Evolutionary conservation across 2,888 invertebrate species (phyloP).

Genomic region (Omphaloscelis lunosa): DNA sequence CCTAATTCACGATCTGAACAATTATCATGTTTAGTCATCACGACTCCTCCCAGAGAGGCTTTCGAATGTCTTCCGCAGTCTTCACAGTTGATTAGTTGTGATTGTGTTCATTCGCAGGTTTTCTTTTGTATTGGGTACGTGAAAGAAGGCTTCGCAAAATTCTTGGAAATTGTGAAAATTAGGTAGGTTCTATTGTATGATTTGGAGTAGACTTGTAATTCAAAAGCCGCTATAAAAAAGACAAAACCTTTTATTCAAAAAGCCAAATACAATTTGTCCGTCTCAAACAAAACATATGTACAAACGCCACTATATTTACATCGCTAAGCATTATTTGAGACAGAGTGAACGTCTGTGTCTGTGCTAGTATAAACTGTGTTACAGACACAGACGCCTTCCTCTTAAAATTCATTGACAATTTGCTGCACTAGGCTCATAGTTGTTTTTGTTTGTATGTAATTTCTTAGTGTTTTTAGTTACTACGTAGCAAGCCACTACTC

Average conservation of each 20-base stretch:
- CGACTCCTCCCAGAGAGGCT: constrained; percentile 34
- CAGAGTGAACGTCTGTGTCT: too few species aligned
- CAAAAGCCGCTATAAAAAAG: background rate
- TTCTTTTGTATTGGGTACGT: constrained; percentile 28
- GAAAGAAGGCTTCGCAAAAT: constrained; percentile 7
- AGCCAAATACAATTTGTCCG: too few species aligned
- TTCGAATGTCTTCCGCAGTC: constrained; percentile 47
- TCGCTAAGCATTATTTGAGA: too few species aligned
- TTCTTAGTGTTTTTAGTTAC: background rate
- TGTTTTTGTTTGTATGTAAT: constrained; percentile 1
- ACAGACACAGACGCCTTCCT: too few species aligned
- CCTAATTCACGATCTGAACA: constrained; percentile 52
- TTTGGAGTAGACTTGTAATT: constrained; percentile 28
- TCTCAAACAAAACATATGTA: too few species aligned
- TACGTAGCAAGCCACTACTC: background rate
- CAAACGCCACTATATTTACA: too few species aligned
- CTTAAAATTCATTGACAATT: too few species aligned
- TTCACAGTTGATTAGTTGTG: constrained; percentile 38
- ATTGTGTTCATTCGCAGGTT: constrained; percentile 25
- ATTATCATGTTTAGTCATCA: constrained; percentile 46
- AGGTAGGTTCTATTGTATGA: constrained; percentile 25
- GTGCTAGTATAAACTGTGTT: too few species aligned
- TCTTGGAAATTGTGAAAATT: constrained; percentile 36
- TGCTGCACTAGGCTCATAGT: too few species aligned
- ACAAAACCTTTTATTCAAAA: too few species aligned